Conservation (phyloP, 2,113 vertebrate genomes). For the Triplophysa dalaica region DNA sequence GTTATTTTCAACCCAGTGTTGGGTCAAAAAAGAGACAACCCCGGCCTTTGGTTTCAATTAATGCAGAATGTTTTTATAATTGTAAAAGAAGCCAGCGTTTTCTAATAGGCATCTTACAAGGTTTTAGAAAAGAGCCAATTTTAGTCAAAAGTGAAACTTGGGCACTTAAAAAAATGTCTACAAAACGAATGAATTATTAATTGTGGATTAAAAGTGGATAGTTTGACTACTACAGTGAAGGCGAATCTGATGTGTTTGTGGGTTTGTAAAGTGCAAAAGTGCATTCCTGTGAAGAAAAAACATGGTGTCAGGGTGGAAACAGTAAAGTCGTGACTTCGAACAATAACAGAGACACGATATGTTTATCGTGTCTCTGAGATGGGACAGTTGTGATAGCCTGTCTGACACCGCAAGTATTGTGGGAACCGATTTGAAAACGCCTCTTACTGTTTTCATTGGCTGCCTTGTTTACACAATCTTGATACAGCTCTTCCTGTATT, state of each 20-base stretch:
- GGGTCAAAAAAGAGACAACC: too few relatives aligned
- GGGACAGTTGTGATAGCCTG: conserved; percentile 44
- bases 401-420: conserved; percentile 46
- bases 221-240: neutral
- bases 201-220: neutral
- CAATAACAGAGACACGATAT: conserved; percentile 45
- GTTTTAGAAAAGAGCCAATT: neutral
- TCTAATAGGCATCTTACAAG: neutral
- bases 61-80: too few relatives aligned
- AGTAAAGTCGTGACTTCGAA: conserved; percentile 45
- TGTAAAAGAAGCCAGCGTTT: too few relatives aligned
- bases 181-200: neutral
- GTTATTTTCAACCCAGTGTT: too few relatives aligned
- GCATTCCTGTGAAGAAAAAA: conserved; percentile 41
- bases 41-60: too few relatives aligned
- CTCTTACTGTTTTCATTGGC: conserved; percentile 59
- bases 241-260: neutral
- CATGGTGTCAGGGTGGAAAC: conserved; percentile 38
- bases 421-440: conserved; percentile 54
- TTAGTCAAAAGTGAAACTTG: too few relatives aligned
- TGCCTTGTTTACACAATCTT: conserved; percentile 53
- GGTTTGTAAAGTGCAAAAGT: conserved; percentile 38
- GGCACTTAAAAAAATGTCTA: neutral
- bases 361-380: conserved; percentile 4
- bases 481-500: conserved; percentile 53